Conservation (phyloP, 2,888 invertebrate species). For the Myopa tessellatipennis region DNA sequence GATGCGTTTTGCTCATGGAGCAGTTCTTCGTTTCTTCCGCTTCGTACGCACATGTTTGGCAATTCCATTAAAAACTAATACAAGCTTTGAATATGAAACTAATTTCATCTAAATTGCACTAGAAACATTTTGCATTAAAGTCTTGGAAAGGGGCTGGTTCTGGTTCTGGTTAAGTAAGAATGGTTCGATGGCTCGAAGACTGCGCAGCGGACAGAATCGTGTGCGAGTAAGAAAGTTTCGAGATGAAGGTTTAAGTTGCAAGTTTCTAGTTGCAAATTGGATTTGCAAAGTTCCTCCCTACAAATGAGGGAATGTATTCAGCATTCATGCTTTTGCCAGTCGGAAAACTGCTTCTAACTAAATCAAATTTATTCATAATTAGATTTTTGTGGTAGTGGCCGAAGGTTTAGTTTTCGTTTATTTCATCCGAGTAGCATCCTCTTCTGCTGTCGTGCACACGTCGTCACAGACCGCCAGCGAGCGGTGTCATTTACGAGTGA, state of each 20-base stretch:
- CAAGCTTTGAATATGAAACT: constrained; percentile 38
- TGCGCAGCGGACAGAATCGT: not conserved
- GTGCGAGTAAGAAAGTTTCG: constrained; percentile 21
- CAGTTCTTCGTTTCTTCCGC: not conserved
- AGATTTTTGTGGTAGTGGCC: constrained; percentile 36
- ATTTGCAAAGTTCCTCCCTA: constrained; percentile 32
- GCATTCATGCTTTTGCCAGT: constrained; percentile 25
- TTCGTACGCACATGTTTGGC: constrained; percentile 34
- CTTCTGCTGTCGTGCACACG: constrained; percentile 4
- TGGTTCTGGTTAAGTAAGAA: too few relatives aligned
- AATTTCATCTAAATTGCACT: constrained; percentile 40
- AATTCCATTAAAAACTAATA: constrained; percentile 40
- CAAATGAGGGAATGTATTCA: constrained; percentile 23
- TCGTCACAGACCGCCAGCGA: constrained; percentile 9
- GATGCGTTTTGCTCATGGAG: not conserved
- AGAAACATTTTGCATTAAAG: constrained; percentile 37
- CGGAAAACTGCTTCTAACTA: constrained; percentile 30
- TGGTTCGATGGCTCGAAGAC: not conserved
- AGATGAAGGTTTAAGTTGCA: constrained; percentile 28
- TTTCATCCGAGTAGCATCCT: not conserved
- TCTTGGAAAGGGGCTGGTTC: constrained; percentile 4
- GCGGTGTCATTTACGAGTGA: constrained; percentile 1
- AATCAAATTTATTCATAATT: constrained; percentile 40
- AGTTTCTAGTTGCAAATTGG: constrained; percentile 39
- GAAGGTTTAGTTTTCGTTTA: constrained; percentile 28